A percentile compares a stretch with the other conserved stretches of the same genome.
Evolutionary conservation across 2,113 vertebrate genomes (phyloP).

Genomic region (Montifringilla adamsi): DNA sequence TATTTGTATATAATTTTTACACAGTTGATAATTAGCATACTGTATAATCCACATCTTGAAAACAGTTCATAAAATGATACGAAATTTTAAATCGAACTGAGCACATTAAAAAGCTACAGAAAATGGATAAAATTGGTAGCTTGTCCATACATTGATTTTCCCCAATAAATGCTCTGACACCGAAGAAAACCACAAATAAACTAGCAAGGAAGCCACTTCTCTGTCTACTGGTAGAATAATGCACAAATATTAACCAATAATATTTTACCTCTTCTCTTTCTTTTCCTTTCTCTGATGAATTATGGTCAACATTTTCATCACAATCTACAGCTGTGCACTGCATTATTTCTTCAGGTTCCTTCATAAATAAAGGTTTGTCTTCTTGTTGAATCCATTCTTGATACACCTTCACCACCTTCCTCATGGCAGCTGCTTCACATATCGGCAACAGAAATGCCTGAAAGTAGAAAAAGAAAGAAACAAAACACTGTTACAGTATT

Average conservation of each 20-base stretch:
- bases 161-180: not conserved
- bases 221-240: not conserved
- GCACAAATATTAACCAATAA: not conserved
- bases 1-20: not conserved
- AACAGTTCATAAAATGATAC: not conserved
- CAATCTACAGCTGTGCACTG: conserved; percentile 66
- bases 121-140: not conserved
- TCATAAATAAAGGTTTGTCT: conserved; percentile 96
- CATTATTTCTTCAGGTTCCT: conserved; percentile 86
- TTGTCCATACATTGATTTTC: not conserved
- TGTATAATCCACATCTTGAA: not conserved
- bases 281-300: conserved; percentile 79
- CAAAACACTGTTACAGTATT: not conserved
- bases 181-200: not conserved
- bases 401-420: conserved; percentile 95
- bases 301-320: conserved; percentile 76
- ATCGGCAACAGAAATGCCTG: conserved; percentile 95
- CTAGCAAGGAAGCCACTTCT: not conserved
- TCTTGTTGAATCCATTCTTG: conserved; percentile 98
- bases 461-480: not conserved
- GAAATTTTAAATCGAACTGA: not conserved
- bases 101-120: not conserved
- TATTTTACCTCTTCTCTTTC: conserved; percentile 78
- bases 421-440: conserved; percentile 96
- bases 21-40: not conserved